Percentiles rank a stretch among this genome's conserved stretches.
Evolutionary conservation across 64 coral and sea anemone genomes (phyloP).

Genomic region (Montipora foliosa): DNA sequence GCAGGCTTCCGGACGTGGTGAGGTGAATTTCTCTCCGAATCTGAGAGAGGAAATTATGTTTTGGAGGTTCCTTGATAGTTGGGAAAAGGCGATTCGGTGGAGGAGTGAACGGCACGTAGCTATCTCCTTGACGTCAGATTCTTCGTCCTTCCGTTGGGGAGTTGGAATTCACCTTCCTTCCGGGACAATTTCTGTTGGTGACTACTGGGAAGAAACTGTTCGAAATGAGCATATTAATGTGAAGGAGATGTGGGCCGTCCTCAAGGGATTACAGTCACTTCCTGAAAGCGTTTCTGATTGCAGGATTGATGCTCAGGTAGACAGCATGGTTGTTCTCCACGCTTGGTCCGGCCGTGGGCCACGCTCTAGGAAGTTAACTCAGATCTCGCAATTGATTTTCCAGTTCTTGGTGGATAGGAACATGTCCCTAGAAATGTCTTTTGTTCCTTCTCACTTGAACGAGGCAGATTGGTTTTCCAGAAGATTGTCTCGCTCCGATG

Average conservation of each 20-base stretch:
- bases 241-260: constrained; percentile 44
- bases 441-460: background rate
- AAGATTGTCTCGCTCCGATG: too few relatives aligned
- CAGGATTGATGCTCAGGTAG: constrained; percentile 1
- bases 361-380: background rate
- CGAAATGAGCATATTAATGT: constrained; percentile 47
- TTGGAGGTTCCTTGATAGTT: too few relatives aligned
- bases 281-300: background rate
- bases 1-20: background rate
- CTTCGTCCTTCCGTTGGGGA: constrained; percentile 43
- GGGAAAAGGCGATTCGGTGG: too few relatives aligned
- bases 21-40: constrained; percentile 31
- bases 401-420: background rate
- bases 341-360: background rate
- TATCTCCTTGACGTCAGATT: constrained; percentile 9
- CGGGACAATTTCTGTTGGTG: constrained; percentile 16
- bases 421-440: background rate
- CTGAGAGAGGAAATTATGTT: background rate
- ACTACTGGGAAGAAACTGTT: constrained; percentile 47
- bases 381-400: background rate
- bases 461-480: too few relatives aligned
- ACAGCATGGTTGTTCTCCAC: constrained; percentile 2
- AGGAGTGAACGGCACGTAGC: background rate
- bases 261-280: constrained; percentile 16
- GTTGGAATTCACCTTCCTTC: constrained; percentile 13